Evolutionary conservation across 1,140 invertebrate species (phyloP).

Genomic region (Habropoda laboriosa): DNA sequence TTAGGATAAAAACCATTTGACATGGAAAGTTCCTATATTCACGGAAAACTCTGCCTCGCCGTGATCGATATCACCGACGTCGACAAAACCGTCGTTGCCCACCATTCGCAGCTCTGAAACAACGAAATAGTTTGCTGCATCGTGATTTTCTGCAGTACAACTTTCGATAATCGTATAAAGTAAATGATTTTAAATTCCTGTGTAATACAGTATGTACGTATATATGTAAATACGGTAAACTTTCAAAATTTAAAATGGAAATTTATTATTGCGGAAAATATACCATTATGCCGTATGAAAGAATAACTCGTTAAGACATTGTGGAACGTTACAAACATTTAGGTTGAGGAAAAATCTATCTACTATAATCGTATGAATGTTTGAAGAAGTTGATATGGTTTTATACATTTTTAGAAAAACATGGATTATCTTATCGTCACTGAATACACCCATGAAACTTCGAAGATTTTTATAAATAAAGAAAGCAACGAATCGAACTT

Average conservation of each 20-base stretch:
- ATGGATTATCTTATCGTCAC: too few relatives aligned
- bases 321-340: too few relatives aligned
- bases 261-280: background rate
- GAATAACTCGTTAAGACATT: background rate
- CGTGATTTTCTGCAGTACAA: background rate
- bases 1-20: slow-evolving; percentile 44
- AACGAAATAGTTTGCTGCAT: background rate
- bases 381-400: too few relatives aligned
- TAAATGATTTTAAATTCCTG: slow-evolving; percentile 1
- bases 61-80: slow-evolving; percentile 7
- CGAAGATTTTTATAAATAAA: too few relatives aligned
- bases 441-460: too few relatives aligned
- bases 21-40: slow-evolving; percentile 26
- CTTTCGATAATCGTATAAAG: background rate
- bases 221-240: too few relatives aligned
- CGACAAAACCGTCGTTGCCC: background rate
- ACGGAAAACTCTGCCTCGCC: background rate
- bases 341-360: too few relatives aligned
- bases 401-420: too few relatives aligned
- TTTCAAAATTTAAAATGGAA: background rate
- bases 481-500: too few relatives aligned
- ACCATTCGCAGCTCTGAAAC: background rate
- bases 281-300: background rate
- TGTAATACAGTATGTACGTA: background rate
- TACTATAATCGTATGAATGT: too few relatives aligned